Conservation (phyloP, 2,888 invertebrate species). For the Celastrina argiolus region DNA sequence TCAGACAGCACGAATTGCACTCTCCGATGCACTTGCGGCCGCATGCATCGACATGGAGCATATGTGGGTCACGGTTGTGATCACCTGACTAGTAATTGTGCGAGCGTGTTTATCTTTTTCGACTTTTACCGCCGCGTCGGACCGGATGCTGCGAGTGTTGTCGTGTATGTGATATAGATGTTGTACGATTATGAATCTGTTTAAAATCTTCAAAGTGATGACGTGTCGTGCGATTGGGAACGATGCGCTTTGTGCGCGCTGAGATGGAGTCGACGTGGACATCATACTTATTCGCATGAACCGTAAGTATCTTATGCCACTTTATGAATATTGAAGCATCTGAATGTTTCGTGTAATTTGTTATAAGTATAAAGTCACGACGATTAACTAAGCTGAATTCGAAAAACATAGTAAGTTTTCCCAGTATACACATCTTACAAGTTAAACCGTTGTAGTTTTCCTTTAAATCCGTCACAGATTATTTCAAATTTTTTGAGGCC, state of each 20-base stretch:
- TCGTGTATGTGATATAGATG: neutral
- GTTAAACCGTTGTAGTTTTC: too few relatives aligned
- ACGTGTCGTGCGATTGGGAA: neutral
- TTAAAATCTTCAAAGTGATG: neutral
- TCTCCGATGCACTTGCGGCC: slow-evolving; percentile 71
- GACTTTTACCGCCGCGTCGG: neutral
- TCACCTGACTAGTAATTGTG: slow-evolving; percentile 21
- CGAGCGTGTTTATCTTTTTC: slow-evolving; percentile 8
- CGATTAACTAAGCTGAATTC: neutral
- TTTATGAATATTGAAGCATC: neutral
- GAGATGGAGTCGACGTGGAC: neutral
- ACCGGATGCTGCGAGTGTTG: neutral
- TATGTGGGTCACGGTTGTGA: slow-evolving; percentile 45
- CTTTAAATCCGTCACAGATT: too few relatives aligned
- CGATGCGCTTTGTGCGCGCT: neutral
- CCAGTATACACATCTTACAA: too few relatives aligned
- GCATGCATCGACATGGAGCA: slow-evolving; percentile 51
- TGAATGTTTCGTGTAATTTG: neutral
- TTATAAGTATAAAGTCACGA: neutral
- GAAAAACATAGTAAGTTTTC: too few relatives aligned
- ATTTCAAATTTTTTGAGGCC: too few relatives aligned
- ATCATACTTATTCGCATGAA: neutral
- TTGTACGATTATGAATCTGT: neutral
- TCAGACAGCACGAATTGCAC: slow-evolving; percentile 78
- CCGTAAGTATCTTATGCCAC: neutral